phyloP scores from a whole-genome alignment of 2,888 invertebrate genomes.

The Chrysolina oricalcia region DNA sequence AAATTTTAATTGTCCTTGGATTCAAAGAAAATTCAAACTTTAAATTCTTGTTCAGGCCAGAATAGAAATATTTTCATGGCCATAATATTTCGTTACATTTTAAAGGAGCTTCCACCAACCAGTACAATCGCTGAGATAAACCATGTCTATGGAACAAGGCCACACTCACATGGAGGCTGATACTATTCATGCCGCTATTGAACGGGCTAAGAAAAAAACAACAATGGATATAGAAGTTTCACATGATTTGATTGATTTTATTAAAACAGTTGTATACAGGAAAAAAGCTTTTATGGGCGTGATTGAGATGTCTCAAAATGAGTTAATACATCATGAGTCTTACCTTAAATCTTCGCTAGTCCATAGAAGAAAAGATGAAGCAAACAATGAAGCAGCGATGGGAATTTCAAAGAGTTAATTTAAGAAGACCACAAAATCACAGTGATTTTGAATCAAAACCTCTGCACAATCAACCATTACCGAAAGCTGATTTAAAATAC shows the following conservation, averaged over 20 bases:
- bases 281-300: background rate
- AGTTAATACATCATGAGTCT: background rate
- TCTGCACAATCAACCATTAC: too few species aligned
- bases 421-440: too few species aligned
- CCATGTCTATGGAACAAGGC: constrained; percentile 22
- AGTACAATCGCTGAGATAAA: background rate
- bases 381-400: background rate
- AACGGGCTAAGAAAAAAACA: constrained; percentile 24
- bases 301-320: background rate
- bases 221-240: background rate
- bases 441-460: too few species aligned
- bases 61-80: constrained; percentile 2
- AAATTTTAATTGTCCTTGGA: constrained; percentile 23
- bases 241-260: too few species aligned
- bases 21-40: background rate
- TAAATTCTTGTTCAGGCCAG: constrained; percentile 7
- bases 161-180: constrained; percentile 30
- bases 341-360: constrained; percentile 16
- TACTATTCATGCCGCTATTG: constrained; percentile 30
- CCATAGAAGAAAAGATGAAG: constrained; percentile 20
- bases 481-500: background rate
- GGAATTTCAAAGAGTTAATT: background rate
- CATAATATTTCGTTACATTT: constrained; percentile 15
- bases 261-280: background rate
- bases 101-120: background rate